Evolutionary conservation across 2,797 vertebrate species (phyloP), one percentile per base, ranked within the genome.

Genomic region (Clamator glandarius): DNA sequence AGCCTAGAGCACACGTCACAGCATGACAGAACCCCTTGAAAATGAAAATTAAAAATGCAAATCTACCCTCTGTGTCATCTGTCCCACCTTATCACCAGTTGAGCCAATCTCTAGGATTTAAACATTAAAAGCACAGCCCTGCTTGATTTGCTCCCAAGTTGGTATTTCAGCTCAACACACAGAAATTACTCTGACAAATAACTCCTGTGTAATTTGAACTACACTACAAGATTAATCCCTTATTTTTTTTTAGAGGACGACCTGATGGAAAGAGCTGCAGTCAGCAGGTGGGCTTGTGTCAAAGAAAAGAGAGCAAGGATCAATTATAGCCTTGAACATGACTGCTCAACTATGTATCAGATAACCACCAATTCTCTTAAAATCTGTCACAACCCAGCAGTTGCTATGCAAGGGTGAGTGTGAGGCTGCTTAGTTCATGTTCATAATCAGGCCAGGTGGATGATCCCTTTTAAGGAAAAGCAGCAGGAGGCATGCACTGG

Each of bases 361-460:
- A 96, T 97, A 97, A 96, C 97, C 95, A 91, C 93, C 97, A 95
- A 96, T 97, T 97, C 97, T 93, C 93, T 95, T 93, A 96, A 96
- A 97, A 97, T 96, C 96, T 96, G 95, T 97, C 96, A 96, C 96
- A 97, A 59, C 83, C 66, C 91, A 51, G 93, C 96, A 97, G 97
- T 97, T 97, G 97, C 95, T 92, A 93, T 2, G 63, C 92, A 92
- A 90, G 96, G 94, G 91, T 77, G 87, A 95, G 67, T 3, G 51
- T n/a, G 44, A 81, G 90, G 95, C 84, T 94, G 70, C 68, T 44
- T 61, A 80, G 91, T 84, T 90, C 83, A 57, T 46, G 92, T 44
- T 78, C 52, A 0, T 79, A 76, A 78, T 36, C 15, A 41, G 90
- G 93, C 93, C 96, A 97, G 96, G 97, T 97, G 96, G 96, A 96